Base-by-base conservation (phyloP, 2,888 invertebrate species). In the Apoda limacodes region DNA sequence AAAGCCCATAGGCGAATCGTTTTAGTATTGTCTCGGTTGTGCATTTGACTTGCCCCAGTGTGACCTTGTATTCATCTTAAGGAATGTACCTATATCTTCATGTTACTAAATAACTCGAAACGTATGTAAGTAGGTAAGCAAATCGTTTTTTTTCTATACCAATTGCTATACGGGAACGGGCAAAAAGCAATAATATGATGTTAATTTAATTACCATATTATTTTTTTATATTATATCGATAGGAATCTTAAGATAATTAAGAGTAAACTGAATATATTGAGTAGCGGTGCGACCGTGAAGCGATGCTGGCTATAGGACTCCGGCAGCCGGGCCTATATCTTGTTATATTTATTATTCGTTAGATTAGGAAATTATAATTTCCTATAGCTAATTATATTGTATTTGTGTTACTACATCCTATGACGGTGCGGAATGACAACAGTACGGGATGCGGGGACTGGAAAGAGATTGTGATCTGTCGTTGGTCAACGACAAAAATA, bases 101-200 rank as follows among this genome's bases (percentile, higher is more conserved):
- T 62, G 67, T 71, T 60, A 60, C 62, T 60, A 57, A 59, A 55
- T 61, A 59, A 67, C 68, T 68, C 68, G 71, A 67, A 64, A 61
- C 67, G 70, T 69, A 58, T 65, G 55, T 67, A 65, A 60, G 63
- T 76, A 72, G 74, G 64, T 76, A 74, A 75, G 72, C 75, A 64
- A 67, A 61, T 74, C n/a, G n/a, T n/a, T 69, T 70, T 63, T 36
- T 72, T 74, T 78, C 74, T 76, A 75, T 80, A 80, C 80, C 80
- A 74, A 78, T 80, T 74, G 78, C 80, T 80, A 76, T 80, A 80
- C 80, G 80, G 80, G 80, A 80, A 78, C 80, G 80, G 80, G 80
- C 80, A 76, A 75, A n/a, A 80, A 80, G 80, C 80, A 80, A 80
- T 80, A 80, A 80, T 80, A 80, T 78, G 75, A 80, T 71, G 75